Evolutionary conservation across 2,113 vertebrate genomes (phyloP).

Genomic region (Corapipo altera): DNA sequence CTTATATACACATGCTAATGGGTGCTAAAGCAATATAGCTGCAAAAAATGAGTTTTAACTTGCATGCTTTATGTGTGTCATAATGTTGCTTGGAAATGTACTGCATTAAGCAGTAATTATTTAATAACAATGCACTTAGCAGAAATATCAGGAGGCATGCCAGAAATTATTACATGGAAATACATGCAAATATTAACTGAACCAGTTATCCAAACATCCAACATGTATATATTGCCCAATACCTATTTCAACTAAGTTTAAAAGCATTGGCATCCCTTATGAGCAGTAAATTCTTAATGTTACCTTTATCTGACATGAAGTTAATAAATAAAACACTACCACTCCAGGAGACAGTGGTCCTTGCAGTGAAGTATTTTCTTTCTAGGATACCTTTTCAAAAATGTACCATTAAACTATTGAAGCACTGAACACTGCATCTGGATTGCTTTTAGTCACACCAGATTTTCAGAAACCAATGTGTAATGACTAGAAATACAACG

Average conservation of each 20-base stretch:
- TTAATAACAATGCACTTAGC: slow-evolving; percentile 43
- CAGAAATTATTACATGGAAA: slow-evolving; percentile 28
- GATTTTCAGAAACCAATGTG: neutral
- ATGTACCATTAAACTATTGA: neutral
- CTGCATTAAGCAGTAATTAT: slow-evolving; percentile 44
- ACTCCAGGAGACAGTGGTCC: neutral
- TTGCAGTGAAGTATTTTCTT: neutral
- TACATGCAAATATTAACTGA: slow-evolving; percentile 11
- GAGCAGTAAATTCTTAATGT: neutral
- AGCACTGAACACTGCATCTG: neutral
- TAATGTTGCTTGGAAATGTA: slow-evolving; percentile 38
- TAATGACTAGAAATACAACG: neutral
- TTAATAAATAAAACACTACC: neutral
- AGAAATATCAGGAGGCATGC: slow-evolving; percentile 5
- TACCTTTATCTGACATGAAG: neutral
- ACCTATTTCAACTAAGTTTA: neutral
- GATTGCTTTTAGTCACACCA: neutral
- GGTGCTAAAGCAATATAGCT: neutral
- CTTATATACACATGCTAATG: slow-evolving; percentile 45
- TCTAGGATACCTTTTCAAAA: neutral
- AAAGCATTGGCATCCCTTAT: neutral
- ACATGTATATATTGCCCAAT: neutral
- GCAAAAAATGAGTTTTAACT: slow-evolving; percentile 59
- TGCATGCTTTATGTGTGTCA: slow-evolving; percentile 44
- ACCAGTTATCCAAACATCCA: slow-evolving; percentile 12